Evolutionary conservation across 2,113 vertebrate species (phyloP).

Genomic region (Oreochromis niloticus): DNA sequence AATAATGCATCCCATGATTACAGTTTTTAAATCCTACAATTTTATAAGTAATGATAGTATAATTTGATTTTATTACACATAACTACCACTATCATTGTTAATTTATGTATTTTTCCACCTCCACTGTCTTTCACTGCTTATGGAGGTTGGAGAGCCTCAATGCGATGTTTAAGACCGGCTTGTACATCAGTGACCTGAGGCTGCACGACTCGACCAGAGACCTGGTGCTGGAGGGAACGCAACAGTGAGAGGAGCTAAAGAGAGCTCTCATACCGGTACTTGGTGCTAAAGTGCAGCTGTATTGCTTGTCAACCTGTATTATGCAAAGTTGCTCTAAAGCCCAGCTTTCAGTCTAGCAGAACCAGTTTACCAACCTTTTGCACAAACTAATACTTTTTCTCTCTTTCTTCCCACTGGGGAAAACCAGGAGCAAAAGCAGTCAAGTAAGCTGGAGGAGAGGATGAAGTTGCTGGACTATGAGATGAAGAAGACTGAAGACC

Average conservation of each 20-base stretch:
- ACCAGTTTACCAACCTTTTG: not conserved
- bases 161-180: constrained; percentile 72
- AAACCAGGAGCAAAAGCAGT: constrained; percentile 72
- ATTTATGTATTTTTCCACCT: not conserved
- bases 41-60: not conserved
- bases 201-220: constrained; percentile 78
- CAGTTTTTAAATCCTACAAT: not conserved
- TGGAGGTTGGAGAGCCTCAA: constrained; percentile 76
- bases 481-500: constrained; percentile 78
- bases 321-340: not conserved
- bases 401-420: not conserved
- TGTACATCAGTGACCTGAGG: constrained; percentile 76
- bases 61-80: not conserved
- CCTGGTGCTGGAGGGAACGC: constrained; percentile 72
- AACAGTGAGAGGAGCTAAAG: constrained; percentile 75
- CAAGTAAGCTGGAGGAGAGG: constrained; percentile 74
- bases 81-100: not conserved
- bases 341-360: not conserved
- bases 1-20: not conserved
- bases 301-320: constrained; percentile 3
- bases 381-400: not conserved
- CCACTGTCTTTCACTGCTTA: not conserved
- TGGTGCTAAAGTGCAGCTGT: not conserved
- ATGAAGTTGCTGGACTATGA: constrained; percentile 79
- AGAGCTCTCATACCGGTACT: constrained; percentile 74